Evolutionary conservation across 2,888 invertebrate species (phyloP), one percentile per base, ranked within the genome.

Genomic region (Plebejus argus): DNA sequence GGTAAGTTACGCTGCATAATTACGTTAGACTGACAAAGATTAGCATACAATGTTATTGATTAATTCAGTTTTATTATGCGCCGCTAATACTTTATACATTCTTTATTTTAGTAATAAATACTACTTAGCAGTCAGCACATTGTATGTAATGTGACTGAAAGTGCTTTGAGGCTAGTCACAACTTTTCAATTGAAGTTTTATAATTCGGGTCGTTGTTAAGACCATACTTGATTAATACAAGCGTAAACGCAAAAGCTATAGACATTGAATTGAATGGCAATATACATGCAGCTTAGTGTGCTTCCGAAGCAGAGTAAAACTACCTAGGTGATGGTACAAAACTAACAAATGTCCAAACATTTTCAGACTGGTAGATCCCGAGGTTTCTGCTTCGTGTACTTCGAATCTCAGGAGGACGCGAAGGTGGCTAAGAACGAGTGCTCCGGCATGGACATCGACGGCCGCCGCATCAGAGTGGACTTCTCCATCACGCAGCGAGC

Each of bases 331-430:
- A 45, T 45, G 45, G 1, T 45, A 10, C 45, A 45, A 45, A 45
- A 45, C 3, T 45, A 45, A 10, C 45, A 10, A 39, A 39, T 10
- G 10, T 39, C 2, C 10, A 39, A 45, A 45, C 45, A 10, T 58
- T 79, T 81, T 0, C 91, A 98, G 98, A 98, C 98, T 83, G 98
- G 98, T 7, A 95, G 98, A 78, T 99, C 99, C 0, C 95, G 99
- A 84, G 99, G 99, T n/a, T 99, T 99, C 93, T 97, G 98, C 84
- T 99, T 99, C 94, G 97, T 99, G 74, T 99, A 99, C 93, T 99
- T 97, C 92, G 97, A 97, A 90, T 96, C 96, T 79, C 94, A 96
- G 75, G 97, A 97, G 79, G 98, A 99, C 92, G 98, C 99, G 0
- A 97, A 97, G 89, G 96, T 97, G 78, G 99, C 99, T 8, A 99